Conservation (phyloP, 2,888 invertebrate species). For the Rhogogaster chlorosoma region DNA sequence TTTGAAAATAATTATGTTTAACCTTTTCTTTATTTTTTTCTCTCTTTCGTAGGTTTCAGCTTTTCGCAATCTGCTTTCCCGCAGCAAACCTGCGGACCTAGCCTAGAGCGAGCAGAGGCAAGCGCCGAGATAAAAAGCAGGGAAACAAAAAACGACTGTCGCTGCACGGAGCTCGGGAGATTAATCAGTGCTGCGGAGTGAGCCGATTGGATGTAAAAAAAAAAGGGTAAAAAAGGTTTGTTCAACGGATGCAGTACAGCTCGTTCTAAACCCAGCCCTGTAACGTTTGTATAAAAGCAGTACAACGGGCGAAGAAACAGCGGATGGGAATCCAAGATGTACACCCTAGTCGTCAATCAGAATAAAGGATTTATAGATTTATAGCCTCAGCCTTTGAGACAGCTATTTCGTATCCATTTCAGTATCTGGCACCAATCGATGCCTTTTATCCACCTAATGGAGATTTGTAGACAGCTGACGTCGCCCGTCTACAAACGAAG, state of each 20-base stretch:
- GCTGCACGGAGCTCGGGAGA: conserved; percentile 8
- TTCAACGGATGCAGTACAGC: neutral
- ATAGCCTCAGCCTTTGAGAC: neutral
- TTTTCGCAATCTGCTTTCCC: neutral
- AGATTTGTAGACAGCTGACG: conserved; percentile 26
- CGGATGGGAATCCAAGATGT: conserved; percentile 15
- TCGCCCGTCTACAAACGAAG: neutral
- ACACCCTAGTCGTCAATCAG: conserved; percentile 11
- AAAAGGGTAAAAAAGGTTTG: neutral
- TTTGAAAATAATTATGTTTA: neutral
- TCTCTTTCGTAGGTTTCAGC: neutral
- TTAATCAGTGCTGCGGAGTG: conserved; percentile 12
- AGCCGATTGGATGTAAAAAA: neutral
- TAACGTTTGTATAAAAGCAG: neutral
- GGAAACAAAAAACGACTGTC: neutral
- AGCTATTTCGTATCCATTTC: conserved; percentile 34
- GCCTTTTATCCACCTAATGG: conserved; percentile 29
- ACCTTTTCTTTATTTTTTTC: neutral
- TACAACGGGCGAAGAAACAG: neutral
- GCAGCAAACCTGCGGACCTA: neutral
- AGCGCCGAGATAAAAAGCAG: neutral
- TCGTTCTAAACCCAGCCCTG: neutral
- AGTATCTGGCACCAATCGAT: conserved; percentile 36
- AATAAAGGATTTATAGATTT: conserved; percentile 41
- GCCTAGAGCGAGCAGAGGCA: neutral